These are phyloP conservation scores for Carterocephalus palaemon DNA, from an alignment of 2,888 invertebrate genomes.

Conservation along the genomic window DNA sequence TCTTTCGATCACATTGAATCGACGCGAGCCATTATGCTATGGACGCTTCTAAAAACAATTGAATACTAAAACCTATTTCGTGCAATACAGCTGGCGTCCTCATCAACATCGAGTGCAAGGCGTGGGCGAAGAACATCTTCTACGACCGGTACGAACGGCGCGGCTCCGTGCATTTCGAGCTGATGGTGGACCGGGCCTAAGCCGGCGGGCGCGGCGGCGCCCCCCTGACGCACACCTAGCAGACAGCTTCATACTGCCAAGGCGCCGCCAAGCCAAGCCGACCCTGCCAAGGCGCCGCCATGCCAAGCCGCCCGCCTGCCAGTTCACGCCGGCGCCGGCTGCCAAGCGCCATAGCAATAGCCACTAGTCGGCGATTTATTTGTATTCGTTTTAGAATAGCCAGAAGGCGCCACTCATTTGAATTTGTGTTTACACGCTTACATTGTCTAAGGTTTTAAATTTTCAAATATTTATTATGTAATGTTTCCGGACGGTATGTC, in stretches of 20 bases:
- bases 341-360: conserved; percentile 72
- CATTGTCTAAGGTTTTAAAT: conserved; percentile 62
- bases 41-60: no score
- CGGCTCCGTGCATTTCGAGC: conserved; percentile 96
- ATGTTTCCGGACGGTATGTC: conserved; percentile 74
- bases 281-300: background rate
- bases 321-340: conserved; percentile 45
- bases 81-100: conserved; percentile 84
- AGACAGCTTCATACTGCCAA: background rate
- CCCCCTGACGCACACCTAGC: conserved; percentile 27
- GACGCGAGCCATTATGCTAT: no score
- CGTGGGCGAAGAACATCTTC: conserved; percentile 93
- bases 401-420: conserved; percentile 64
- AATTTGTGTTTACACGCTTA: conserved; percentile 72
- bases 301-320: background rate
- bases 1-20: no score
- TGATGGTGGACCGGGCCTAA: conserved; percentile 88
- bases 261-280: background rate
- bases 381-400: conserved; percentile 79
- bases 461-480: conserved; percentile 66
- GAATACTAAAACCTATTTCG: no score
- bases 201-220: conserved; percentile 25
- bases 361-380: conserved; percentile 75
- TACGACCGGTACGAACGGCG: conserved; percentile 92
- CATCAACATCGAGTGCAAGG: conserved; percentile 96